These are phyloP conservation scores for Harpagifer antarcticus DNA, from an alignment of 2,797 vertebrate genomes.

Conservation along the genomic window DNA sequence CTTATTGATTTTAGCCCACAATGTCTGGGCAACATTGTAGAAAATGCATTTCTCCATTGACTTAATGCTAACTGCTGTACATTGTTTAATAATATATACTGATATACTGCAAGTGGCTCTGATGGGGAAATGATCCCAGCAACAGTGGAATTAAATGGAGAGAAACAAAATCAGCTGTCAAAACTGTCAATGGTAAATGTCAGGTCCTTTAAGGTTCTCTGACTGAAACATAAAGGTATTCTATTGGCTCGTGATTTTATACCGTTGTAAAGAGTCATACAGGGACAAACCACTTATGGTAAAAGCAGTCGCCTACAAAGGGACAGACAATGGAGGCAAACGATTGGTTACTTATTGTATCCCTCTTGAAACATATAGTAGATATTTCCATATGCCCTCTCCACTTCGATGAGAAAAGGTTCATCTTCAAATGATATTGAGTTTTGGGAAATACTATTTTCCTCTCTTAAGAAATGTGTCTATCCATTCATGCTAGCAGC, in stretches of 20 bases:
- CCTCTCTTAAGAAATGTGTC: not conserved
- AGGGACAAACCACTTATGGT: constrained; percentile 18
- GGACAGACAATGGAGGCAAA: not conserved
- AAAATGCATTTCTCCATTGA: constrained; percentile 29
- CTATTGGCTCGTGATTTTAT: not conserved
- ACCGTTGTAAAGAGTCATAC: constrained; percentile 19
- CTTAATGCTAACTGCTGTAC: constrained; percentile 9
- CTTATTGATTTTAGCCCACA: constrained; percentile 47
- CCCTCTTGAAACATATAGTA: not conserved
- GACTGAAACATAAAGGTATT: constrained; percentile 16
- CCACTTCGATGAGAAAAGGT: not conserved
- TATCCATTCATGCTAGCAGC: not conserved
- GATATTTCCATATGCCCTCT: not conserved
- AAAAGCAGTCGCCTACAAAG: constrained; percentile 9
- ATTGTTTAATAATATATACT: constrained; percentile 27
- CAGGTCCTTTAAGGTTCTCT: constrained; percentile 36
- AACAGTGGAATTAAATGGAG: too few relatives aligned
- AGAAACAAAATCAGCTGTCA: constrained; percentile 41
- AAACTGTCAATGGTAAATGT: constrained; percentile 42
- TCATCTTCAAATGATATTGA: not conserved
- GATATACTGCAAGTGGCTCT: constrained; percentile 7
- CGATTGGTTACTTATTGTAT: not conserved
- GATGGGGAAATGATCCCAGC: constrained; percentile 16
- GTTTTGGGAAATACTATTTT: not conserved
- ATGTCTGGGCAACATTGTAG: constrained; percentile 35